These are phyloP conservation scores for Odontothrips loti DNA, from an alignment of 2,888 invertebrate species.

Conservation along the genomic window DNA sequence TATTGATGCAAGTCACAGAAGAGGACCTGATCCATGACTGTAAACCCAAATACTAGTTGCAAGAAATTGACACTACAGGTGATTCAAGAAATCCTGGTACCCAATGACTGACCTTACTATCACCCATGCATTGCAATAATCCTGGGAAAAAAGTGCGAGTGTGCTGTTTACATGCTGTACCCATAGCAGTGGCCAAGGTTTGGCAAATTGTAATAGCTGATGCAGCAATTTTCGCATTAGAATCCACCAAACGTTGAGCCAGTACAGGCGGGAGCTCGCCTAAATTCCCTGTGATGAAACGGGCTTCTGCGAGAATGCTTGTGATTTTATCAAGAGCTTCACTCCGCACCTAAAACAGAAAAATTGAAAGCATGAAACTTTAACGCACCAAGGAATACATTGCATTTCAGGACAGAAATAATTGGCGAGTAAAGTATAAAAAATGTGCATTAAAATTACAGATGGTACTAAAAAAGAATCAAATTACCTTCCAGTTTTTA, in stretches of 20 bases:
- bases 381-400: neutral
- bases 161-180: conserved; percentile 69
- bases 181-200: conserved; percentile 75
- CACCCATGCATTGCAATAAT: conserved; percentile 62
- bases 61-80: neutral
- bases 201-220: conserved; percentile 79
- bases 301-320: conserved; percentile 66
- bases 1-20: conserved; percentile 76
- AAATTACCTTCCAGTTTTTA: conserved; percentile 83
- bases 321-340: conserved; percentile 71
- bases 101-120: conserved; percentile 64
- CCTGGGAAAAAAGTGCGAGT: conserved; percentile 78
- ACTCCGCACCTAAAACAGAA: conserved; percentile 54
- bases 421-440: neutral
- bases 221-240: conserved; percentile 87
- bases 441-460: neutral
- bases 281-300: conserved; percentile 75
- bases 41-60: conserved; percentile 50
- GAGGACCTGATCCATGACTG: conserved; percentile 76
- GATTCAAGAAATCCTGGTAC: neutral
- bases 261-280: conserved; percentile 81
- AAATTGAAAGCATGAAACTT: conserved; percentile 29
- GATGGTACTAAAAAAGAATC: neutral
- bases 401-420: neutral
- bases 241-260: conserved; percentile 73